These are phyloP conservation scores for Drosophila pseudoobscura DNA, from an alignment of 1,140 invertebrate species.

Conservation along the genomic window DNA sequence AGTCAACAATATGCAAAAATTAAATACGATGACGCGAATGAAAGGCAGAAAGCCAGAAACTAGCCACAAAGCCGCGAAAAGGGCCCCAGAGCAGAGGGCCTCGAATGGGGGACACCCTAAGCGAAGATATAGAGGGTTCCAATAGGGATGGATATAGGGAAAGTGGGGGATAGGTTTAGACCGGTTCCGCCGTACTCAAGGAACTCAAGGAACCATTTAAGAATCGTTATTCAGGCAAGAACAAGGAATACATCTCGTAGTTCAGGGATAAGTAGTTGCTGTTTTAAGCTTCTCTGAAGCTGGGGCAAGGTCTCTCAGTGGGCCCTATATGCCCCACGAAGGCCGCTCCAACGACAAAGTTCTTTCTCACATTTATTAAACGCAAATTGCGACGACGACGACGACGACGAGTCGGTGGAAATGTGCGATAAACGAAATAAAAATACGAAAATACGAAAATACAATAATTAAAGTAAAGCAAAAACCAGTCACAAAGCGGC, in stretches of 20 bases:
- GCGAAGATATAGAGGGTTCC: background rate
- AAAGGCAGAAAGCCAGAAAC: slow-evolving; percentile 56
- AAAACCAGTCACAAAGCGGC: slow-evolving; percentile 14
- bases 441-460: slow-evolving; percentile 8
- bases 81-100: background rate
- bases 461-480: slow-evolving; percentile 40
- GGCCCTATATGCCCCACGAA: background rate
- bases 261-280: no score
- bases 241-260: background rate
- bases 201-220: no score
- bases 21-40: slow-evolving; percentile 73
- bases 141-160: no score
- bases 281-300: no score
- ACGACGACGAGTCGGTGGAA: slow-evolving; percentile 27
- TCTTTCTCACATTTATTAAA: slow-evolving; percentile 75
- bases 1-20: slow-evolving; percentile 69
- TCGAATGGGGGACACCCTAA: no score
- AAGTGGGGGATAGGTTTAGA: no score
- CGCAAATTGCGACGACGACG: slow-evolving; percentile 50
- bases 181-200: no score
- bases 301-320: no score
- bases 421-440: slow-evolving; percentile 57
- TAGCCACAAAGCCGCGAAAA: slow-evolving; percentile 9
- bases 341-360: slow-evolving; percentile 3
- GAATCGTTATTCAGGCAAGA: no score